Percentiles rank a stretch among this genome's conserved stretches.
Conservation (phyloP, 2,113 vertebrate genomes). For the Odobenus rosmarus region DNA sequence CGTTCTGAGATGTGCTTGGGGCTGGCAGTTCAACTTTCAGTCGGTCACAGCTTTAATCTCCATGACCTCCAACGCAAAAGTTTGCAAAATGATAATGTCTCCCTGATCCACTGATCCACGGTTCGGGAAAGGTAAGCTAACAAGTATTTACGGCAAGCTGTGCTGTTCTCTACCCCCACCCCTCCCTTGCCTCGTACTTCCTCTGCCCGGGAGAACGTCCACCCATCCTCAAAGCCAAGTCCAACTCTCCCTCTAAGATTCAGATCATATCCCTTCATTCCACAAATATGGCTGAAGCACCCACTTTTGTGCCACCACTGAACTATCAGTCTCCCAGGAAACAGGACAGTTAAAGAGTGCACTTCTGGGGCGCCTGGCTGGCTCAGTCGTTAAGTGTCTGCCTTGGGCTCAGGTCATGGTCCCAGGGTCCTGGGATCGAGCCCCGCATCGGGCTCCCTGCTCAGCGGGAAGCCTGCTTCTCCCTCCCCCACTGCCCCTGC, state of each 20-base stretch:
- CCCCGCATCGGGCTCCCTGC: too few relatives aligned
- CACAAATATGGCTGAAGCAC: neutral
- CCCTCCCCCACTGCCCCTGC: too few relatives aligned
- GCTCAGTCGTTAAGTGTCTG: too few relatives aligned
- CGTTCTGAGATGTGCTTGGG: neutral
- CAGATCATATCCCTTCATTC: neutral
- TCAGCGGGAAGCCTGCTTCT: too few relatives aligned
- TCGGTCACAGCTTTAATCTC: neutral
- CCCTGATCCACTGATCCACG: neutral
- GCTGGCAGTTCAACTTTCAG: neutral
- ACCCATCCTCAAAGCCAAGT: neutral
- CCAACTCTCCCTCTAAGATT: neutral
- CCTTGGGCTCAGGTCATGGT: too few relatives aligned
- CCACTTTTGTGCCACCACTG: neutral
- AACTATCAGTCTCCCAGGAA: neutral
- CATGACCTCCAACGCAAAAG: neutral
- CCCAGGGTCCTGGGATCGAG: too few relatives aligned
- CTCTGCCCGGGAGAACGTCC: neutral
- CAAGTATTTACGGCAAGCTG: neutral
- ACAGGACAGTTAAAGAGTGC: neutral
- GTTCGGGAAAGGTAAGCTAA: neutral
- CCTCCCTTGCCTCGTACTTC: neutral
- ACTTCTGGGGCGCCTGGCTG: too few relatives aligned
- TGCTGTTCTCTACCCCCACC: neutral
- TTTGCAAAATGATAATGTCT: slow-evolving; percentile 17